Conservation (phyloP, 2,797 vertebrate species). For the Myotis vivesi region DNA sequence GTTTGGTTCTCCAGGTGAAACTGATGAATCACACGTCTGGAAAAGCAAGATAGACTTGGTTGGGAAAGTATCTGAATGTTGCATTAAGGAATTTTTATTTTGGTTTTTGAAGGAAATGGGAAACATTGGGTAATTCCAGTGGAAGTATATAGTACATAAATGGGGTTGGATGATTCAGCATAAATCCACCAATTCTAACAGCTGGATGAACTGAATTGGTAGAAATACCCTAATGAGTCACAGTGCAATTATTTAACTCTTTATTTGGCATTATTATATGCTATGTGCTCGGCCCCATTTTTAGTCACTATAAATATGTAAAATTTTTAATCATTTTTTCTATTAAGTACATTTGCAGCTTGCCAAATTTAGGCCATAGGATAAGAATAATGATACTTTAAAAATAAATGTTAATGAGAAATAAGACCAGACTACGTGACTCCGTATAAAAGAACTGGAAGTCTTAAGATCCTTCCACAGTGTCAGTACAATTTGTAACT, state of each 20-base stretch:
- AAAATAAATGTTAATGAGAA: background rate
- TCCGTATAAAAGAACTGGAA: background rate
- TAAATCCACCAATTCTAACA: background rate
- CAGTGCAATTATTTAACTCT: background rate
- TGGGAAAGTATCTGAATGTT: background rate
- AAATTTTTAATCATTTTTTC: background rate
- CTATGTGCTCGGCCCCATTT: background rate
- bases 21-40: background rate
- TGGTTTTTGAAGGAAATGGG: background rate
- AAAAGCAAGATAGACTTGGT: background rate
- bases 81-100: background rate
- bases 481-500: background rate
- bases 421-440: background rate
- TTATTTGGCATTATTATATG: background rate
- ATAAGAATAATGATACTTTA: background rate
- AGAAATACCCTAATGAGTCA: background rate
- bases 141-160: no score
- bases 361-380: background rate
- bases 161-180: background rate
- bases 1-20: background rate
- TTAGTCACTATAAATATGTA: background rate
- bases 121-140: background rate
- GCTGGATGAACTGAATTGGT: background rate
- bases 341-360: background rate
- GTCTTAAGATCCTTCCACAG: background rate